Evolutionary conservation across 53 echinoderm and acorn worm genomes (phyloP).

Genomic region (Crossaster papposus): DNA sequence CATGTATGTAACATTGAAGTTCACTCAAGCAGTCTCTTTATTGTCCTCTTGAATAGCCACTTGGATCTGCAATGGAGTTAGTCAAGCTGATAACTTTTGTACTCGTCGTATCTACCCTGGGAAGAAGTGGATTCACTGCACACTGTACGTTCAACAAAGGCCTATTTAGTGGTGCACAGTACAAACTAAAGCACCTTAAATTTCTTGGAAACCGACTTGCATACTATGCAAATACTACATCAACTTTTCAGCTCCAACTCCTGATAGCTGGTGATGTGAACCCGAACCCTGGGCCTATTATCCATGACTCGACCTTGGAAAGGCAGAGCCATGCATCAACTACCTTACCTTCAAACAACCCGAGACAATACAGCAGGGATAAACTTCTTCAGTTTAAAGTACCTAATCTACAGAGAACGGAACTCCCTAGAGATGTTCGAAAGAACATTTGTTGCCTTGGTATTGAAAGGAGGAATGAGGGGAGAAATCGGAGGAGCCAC

Average conservation of each 20-base stretch:
- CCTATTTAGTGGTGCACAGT: conserved; percentile 12
- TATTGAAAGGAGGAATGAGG: conserved; percentile 24
- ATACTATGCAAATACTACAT: not conserved
- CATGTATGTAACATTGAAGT: not conserved
- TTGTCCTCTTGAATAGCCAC: not conserved
- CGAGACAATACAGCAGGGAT: not conserved
- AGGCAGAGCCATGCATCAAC: conserved; percentile 18
- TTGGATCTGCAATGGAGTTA: conserved; percentile 17
- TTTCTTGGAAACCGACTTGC: not conserved
- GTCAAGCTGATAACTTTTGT: conserved; percentile 30
- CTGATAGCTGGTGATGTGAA: not conserved
- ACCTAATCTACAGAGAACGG: not conserved
- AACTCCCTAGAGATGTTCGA: not conserved
- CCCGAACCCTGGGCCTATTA: conserved; percentile 21
- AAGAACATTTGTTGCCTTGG: conserved; percentile 19
- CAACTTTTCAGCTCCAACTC: not conserved
- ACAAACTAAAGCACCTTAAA: conserved; percentile 9
- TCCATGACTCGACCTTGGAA: conserved; percentile 3
- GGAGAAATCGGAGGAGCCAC: not conserved
- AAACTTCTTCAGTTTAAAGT: not conserved
- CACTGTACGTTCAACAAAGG: not conserved
- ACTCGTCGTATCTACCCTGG: not conserved
- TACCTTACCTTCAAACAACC: conserved; percentile 20
- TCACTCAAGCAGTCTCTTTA: conserved; percentile 8
- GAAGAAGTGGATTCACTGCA: not conserved